These are phyloP conservation scores for Gobiocypris rarus DNA, from an alignment of 2,113 vertebrate genomes.

Conservation along the genomic window DNA sequence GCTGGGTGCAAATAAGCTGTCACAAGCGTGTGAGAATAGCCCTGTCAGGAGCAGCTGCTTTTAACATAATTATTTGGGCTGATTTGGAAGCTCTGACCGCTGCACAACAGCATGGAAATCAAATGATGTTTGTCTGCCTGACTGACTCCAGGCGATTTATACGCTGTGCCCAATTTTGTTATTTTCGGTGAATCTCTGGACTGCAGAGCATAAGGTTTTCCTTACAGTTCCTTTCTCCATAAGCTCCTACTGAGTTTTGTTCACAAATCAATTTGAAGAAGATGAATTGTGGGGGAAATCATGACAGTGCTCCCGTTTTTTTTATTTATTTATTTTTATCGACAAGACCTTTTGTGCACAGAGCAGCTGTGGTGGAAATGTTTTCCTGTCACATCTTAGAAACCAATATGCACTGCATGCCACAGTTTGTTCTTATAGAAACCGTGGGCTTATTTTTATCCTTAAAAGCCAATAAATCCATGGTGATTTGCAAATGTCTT, in stretches of 20 bases:
- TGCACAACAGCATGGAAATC: slow-evolving; percentile 50
- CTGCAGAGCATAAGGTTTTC: slow-evolving; percentile 15
- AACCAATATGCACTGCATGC: slow-evolving; percentile 45
- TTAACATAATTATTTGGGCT: slow-evolving; percentile 62
- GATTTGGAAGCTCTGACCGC: slow-evolving; percentile 47
- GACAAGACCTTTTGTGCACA: slow-evolving; percentile 44
- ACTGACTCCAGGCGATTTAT: slow-evolving; percentile 46
- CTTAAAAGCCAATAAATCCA: slow-evolving; percentile 63
- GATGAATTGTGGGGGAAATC: slow-evolving; percentile 41
- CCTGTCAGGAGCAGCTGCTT: slow-evolving; percentile 59
- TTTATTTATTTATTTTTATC: not conserved
- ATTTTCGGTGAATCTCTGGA: slow-evolving; percentile 33
- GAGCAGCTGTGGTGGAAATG: slow-evolving; percentile 45
- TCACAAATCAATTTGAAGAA: slow-evolving; percentile 50
- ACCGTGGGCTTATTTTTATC: slow-evolving; percentile 60
- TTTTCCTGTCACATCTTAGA: slow-evolving; percentile 49
- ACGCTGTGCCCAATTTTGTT: slow-evolving; percentile 50
- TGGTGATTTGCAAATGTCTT: slow-evolving; percentile 65
- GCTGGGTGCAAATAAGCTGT: slow-evolving; percentile 58
- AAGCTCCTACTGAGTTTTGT: slow-evolving; percentile 23
- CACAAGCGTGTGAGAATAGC: slow-evolving; percentile 49
- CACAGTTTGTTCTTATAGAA: slow-evolving; percentile 58
- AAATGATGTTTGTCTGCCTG: slow-evolving; percentile 51
- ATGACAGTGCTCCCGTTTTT: slow-evolving; percentile 41
- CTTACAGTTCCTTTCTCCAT: slow-evolving; percentile 12